Percentiles rank a stretch among this genome's conserved stretches.
Conservation (phyloP, 1,140 invertebrate species). For the Eriocheir sinensis region DNA sequence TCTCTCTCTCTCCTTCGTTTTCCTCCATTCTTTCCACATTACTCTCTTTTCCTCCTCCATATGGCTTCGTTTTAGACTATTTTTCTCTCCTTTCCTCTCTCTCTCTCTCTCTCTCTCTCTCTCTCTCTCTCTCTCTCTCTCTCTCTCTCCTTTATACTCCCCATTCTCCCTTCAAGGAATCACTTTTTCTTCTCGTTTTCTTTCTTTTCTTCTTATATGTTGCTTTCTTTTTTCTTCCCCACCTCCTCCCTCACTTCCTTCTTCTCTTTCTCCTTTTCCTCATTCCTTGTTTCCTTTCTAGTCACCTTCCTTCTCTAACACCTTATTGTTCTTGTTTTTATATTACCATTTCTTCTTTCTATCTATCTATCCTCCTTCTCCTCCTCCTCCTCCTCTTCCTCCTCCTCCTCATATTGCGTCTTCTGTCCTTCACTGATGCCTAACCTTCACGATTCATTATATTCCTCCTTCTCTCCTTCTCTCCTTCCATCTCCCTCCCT, state of each 20-base stretch:
- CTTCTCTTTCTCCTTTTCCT: neutral
- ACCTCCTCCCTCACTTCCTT: neutral
- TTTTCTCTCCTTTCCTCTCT: neutral
- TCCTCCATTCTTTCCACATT: neutral
- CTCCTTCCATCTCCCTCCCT: no score
- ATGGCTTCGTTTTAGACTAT: neutral
- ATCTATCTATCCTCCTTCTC: no score
- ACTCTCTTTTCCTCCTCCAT: neutral
- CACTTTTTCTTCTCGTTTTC: neutral
- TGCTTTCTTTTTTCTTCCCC: no score
- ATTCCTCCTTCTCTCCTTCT: no score
- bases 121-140: neutral
- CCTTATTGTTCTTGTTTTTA: no score
- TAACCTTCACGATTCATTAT: no score
- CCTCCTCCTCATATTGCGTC: no score
- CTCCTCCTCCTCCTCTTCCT: no score
- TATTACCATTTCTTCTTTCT: no score
- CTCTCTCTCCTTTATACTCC: neutral
- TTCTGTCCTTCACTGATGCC: no score
- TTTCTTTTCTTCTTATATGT: neutral
- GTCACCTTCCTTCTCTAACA: slow-evolving; percentile 9
- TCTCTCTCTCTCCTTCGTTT: neutral
- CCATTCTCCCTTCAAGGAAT: no score
- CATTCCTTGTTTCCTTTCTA: neutral
- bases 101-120: neutral